Base-by-base conservation (phyloP, 2,888 invertebrate genomes). In the Rosalia funebris region DNA sequence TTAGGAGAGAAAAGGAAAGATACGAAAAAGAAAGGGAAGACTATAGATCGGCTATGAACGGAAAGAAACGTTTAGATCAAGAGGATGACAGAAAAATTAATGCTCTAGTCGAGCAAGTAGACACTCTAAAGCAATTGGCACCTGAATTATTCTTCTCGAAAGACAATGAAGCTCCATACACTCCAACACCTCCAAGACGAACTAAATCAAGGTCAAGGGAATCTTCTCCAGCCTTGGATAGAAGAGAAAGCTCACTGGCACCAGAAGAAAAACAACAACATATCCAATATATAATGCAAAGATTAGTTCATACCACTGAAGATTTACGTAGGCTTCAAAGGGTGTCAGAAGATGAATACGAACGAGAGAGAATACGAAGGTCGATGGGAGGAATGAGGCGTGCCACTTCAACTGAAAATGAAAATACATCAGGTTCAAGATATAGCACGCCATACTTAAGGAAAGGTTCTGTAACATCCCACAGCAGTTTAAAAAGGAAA, bases 1-100 rank as follows among this genome's bases (percentile, higher is more conserved):
- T 96, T 66, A 86, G 95, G 47, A 85, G 94, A 32, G 96, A 96
- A 80, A 91, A 93, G 63, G 95, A 95, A 75, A 85, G 92, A 0
- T 88, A 91, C 76, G 95, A 95, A 73, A 88, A 89, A 68, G 95
- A 94, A 75, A 85, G 92, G 55, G 91, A 91, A 66, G 84, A 85
- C 52, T 77, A 84, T 53, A 82, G 83, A 59, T 80, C 82, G 50
- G 74, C 82, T 41, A 82, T 85, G 47, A 76, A 82, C 53, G 84
- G 83, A 59, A 83, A 82, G 68, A 82, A 83, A 65, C 79, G 83
- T 65, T 71, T 81, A 16, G 85, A 85, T 64, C 84, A 88, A 79
- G 90, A 89, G 72, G 92, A 92, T 65, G 89, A 92, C 62, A 85
- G 88, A 61, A 90, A 89, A 74, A 87, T 93, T 57, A 89, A 89